phyloP scores from a whole-genome alignment of 2,113 vertebrate species.

The Eulemur rufifrons region DNA sequence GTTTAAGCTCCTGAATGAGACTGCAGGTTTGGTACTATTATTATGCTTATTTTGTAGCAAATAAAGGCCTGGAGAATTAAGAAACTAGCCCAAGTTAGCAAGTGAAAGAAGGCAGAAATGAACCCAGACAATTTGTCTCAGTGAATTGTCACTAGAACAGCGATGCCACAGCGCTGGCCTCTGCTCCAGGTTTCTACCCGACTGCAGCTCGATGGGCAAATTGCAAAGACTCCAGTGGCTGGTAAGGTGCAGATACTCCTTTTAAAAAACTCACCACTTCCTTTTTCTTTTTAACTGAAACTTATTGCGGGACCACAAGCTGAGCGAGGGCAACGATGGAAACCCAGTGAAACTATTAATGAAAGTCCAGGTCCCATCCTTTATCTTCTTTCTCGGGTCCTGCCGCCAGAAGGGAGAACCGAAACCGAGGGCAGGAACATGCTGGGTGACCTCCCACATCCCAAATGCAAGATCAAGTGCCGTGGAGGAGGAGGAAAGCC shows the following conservation, averaged over 20 bases:
- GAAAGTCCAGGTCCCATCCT: conserved; percentile 3
- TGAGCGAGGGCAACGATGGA: neutral
- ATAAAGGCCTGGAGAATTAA: neutral
- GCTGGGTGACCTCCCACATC: conserved; percentile 26
- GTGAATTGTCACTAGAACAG: fast-evolving
- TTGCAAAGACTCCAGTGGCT: fast-evolving
- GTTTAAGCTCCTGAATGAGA: fast-evolving
- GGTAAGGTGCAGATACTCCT: neutral
- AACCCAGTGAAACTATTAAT: conserved; percentile 27
- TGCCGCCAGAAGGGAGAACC: neutral
- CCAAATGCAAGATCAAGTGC: conserved; percentile 58
- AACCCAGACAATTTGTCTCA: fast-evolving
- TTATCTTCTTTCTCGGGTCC: conserved; percentile 46
- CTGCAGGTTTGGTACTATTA: fast-evolving
- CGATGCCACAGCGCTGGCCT: fast-evolving
- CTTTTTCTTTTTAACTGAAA: neutral
- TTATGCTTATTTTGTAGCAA: neutral
- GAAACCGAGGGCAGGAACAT: conserved; percentile 37
- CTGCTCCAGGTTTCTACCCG: fast-evolving
- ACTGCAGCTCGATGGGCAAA: fast-evolving
- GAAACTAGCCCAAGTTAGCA: fast-evolving
- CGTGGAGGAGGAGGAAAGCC: conserved; percentile 43
- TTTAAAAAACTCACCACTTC: neutral
- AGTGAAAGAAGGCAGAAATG: neutral
- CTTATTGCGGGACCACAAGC: conserved; percentile 7